Conservation (phyloP, 2,797 vertebrate genomes). For the Florisuga fusca region DNA sequence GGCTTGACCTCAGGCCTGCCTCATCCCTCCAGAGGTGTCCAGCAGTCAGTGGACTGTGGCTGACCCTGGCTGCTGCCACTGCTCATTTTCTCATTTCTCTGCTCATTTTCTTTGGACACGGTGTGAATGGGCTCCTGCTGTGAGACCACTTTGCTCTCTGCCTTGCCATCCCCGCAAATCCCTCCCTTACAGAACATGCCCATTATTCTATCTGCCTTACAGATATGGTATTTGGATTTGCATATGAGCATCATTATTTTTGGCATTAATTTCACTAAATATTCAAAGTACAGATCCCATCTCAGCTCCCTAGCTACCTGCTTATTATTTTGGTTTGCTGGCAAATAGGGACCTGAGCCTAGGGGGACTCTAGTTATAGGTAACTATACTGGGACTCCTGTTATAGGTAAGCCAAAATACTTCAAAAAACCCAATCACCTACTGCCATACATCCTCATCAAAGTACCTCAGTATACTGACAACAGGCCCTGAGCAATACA, state of each 20-base stretch:
- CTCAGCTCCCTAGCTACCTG: not conserved
- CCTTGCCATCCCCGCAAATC: not conserved
- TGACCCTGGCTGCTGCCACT: not conserved
- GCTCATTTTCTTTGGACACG: not conserved
- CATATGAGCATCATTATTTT: not conserved
- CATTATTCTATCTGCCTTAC: not conserved
- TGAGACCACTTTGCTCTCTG: rapidly evolving
- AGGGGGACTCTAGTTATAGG: not conserved
- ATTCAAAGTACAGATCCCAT: not conserved
- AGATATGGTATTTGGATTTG: not conserved
- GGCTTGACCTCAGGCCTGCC: not conserved
- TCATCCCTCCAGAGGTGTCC: rapidly evolving
- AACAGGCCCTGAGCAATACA: not conserved
- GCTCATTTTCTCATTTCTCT: not conserved
- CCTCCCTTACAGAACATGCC: not conserved
- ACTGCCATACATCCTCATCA: not conserved
- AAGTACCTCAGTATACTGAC: not conserved
- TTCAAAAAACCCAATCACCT: not conserved
- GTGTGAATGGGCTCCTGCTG: rapidly evolving
- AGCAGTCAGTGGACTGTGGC: not conserved
- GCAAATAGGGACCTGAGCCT: not conserved
- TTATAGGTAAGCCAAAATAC: not conserved
- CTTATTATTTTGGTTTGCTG: not conserved
- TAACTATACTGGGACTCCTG: not conserved
- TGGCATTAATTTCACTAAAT: not conserved